Evolutionary conservation across 2,888 invertebrate genomes (phyloP).

Genomic region (Habrosyne pyritoides): DNA sequence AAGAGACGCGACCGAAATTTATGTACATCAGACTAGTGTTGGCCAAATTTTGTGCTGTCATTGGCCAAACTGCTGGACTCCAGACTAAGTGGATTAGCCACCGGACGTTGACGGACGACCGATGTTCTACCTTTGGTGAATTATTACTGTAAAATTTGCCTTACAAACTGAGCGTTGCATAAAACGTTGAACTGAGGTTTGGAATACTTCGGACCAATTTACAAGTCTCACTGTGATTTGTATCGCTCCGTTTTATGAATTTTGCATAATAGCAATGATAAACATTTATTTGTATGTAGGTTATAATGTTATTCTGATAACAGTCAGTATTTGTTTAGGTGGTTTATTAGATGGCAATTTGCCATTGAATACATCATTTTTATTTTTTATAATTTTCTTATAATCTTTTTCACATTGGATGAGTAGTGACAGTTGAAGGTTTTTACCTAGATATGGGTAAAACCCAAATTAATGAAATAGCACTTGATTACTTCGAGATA

Average conservation of each 20-base stretch:
- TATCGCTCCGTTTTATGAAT: background rate
- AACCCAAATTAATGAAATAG: no score
- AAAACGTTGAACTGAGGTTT: conserved; percentile 20
- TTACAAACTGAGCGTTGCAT: conserved; percentile 22
- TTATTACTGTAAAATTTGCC: conserved; percentile 24
- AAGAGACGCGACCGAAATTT: conserved; percentile 41
- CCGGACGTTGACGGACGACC: conserved; percentile 51
- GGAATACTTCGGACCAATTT: conserved; percentile 22
- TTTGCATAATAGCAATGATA: background rate
- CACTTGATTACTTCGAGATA: no score
- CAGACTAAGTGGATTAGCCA: conserved; percentile 51
- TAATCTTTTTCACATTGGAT: no score
- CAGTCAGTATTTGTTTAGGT: no score
- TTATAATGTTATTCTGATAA: no score
- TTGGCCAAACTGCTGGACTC: conserved; percentile 42
- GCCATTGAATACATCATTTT: no score
- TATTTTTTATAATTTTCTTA: no score
- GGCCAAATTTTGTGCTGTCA: conserved; percentile 44
- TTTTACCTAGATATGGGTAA: no score
- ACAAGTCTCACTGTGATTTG: conserved; percentile 7
- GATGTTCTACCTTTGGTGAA: conserved; percentile 26
- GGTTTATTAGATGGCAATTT: no score
- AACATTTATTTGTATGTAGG: background rate
- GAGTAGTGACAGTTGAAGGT: no score
- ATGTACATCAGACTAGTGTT: conserved; percentile 32